Evolutionary conservation across 2,888 invertebrate genomes (phyloP), one percentile per base, ranked within the genome.

Genomic region (Drosophila antonietae): DNA sequence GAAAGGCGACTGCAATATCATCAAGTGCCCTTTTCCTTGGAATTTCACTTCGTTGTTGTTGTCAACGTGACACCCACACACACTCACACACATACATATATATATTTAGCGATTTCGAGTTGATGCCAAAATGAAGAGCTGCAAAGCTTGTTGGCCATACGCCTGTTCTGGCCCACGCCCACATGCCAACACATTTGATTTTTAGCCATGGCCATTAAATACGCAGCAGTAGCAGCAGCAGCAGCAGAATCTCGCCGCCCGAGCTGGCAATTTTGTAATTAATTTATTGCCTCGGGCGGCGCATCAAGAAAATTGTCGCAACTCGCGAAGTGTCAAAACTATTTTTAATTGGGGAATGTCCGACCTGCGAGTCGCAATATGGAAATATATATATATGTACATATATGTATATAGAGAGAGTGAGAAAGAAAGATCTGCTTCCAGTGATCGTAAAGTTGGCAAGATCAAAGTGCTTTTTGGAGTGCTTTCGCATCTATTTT

Each of bases 281-380:
- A 86, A 86, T 86, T 89, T 86, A 86, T 86, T 84, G 85, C 89
- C 71, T 20, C 68, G 63, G 77, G 80, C 77, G 72, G 73, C 80
- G 73, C 80, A 72, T 72, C 73, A 73, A 73, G 65, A 76, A 76
- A 88, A 83, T 86, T 78, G 75, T 75, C 78, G 83, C 81, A 70
- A 68, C 83, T 85, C 75, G 85, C 78, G 68, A 80, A 70, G 81
- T 88, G 86, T 88, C 86, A 86, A 87, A 83, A 88, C 89, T 88
- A 88, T 85, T 85, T 85, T 85, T 85, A 85, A 85, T 85, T 88
- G 81, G 84, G 84, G 84, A 78, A 78, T 78, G 80, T 71, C 75
- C 75, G 31, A 71, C 75, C 58, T 58, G 44, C 35, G 43, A 52
- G 52, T 35, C 35, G 35, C 52, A 35, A 35, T 52, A 52, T 37